Evolutionary conservation across 2,888 invertebrate species (phyloP).

Genomic region (Cryptocheilus praepositus): DNA sequence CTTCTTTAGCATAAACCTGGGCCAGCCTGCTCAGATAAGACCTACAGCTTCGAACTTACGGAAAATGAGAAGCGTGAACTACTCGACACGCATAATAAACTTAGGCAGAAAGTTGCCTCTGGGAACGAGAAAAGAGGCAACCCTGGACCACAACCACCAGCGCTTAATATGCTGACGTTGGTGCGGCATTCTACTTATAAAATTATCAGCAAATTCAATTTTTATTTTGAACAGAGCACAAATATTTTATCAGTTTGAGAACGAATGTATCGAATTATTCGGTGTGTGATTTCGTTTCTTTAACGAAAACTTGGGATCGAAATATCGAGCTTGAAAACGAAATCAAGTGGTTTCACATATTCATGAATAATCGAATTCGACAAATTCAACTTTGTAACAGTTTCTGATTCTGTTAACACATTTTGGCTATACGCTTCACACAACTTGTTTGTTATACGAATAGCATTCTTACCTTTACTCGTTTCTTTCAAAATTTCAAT

Average conservation of each 20-base stretch:
- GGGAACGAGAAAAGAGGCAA: slow-evolving; percentile 66
- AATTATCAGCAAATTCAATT: background rate
- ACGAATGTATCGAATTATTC: background rate
- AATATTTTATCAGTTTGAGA: too few species aligned
- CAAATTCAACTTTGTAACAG: too few species aligned
- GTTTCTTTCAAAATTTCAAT: too few species aligned
- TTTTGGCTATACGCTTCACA: too few species aligned
- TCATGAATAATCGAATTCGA: too few species aligned
- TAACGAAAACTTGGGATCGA: too few species aligned
- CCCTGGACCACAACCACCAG: slow-evolving; percentile 71
- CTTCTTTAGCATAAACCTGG: slow-evolving; percentile 6
- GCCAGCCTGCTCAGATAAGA: background rate
- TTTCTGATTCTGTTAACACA: too few species aligned
- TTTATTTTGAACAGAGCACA: background rate
- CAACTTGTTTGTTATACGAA: too few species aligned
- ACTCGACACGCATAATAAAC: slow-evolving; percentile 64
- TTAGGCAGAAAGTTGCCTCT: slow-evolving; percentile 66
- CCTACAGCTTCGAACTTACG: background rate
- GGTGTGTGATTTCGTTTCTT: too few species aligned
- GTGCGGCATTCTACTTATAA: slow-evolving; percentile 15
- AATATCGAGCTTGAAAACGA: too few species aligned
- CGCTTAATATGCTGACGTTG: slow-evolving; percentile 57
- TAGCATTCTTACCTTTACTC: too few species aligned
- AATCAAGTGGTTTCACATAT: too few species aligned
- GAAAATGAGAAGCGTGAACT: background rate